Evolutionary conservation across 2,888 invertebrate genomes (phyloP).

Genomic region (Drosophila meridiana): DNA sequence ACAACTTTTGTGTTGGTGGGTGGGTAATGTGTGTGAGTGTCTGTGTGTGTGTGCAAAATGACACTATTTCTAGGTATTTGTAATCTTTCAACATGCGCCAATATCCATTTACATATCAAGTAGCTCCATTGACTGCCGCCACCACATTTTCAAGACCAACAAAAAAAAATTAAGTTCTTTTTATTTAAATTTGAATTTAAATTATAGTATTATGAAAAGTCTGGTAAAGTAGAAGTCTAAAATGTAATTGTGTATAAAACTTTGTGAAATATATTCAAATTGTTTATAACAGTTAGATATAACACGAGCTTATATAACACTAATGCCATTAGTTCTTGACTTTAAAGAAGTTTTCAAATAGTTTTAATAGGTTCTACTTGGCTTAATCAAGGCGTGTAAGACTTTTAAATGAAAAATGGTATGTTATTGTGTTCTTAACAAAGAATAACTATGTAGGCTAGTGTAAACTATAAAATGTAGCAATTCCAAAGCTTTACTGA

Average conservation of each 20-base stretch:
- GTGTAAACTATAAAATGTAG: not conserved
- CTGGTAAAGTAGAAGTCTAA: not conserved
- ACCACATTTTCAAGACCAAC: slow-evolving; percentile 17
- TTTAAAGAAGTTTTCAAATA: no score
- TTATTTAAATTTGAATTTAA: slow-evolving; percentile 24
- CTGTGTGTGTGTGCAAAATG: slow-evolving; percentile 30
- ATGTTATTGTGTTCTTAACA: not conserved
- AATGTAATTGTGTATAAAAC: not conserved
- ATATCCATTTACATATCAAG: slow-evolving; percentile 73
- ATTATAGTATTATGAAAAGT: not conserved
- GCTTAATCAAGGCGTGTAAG: not conserved
- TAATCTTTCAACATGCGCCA: slow-evolving; percentile 49
- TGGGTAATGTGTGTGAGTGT: not conserved
- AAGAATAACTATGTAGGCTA: not conserved
- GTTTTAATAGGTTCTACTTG: not conserved
- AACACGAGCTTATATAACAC: no score
- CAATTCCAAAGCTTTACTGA: not conserved
- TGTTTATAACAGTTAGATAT: no score
- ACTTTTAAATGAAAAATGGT: not conserved
- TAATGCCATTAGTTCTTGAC: no score
- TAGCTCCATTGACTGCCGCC: slow-evolving; percentile 26
- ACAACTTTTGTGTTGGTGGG: not conserved
- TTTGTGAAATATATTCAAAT: not conserved
- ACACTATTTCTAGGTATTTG: slow-evolving; percentile 54
- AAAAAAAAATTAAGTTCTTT: slow-evolving; percentile 46